Base-by-base conservation (phyloP, 2,888 invertebrate species). In the Stenichneumon culpator region DNA sequence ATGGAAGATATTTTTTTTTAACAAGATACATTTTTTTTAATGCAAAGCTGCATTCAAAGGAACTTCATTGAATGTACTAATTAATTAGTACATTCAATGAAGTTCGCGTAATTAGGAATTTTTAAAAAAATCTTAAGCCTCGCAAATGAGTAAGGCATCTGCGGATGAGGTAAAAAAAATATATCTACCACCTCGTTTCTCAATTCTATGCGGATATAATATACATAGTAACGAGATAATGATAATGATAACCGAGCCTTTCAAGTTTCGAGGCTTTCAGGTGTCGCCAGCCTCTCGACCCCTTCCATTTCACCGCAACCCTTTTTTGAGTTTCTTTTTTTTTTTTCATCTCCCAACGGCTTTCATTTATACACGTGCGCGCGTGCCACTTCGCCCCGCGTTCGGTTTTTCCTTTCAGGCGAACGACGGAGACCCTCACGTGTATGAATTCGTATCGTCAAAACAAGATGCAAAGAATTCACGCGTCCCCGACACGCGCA, bases 401-500 rank as follows among this genome's bases (percentile, higher is more conserved):
- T 77, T 39, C 28, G 22, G 47, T 32, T 57, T 70, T 73, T 50
- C 25, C n/a, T 67, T 47, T 39, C 72, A 60, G 60, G 67, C 25
- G 44, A 57, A 54, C 9, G 57, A 25, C 22, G 22, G 52, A 25
- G 25, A 22, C 22, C 25, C 57, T 22, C 57, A 2, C 22, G 57
- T 57, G 22, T 57, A 25, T 57, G 57, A 57, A 57, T 57, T 25
- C 25, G 57, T 57, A 57, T 22, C 54, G 22, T 19, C 19, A 7
- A 57, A 57, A 57, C 19, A 57, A 57, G 57, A 63, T 67, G 63
- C 14, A 63, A 70, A 79, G 47, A 70, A 52, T 84, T 83, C 39
- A 80, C 84, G 65, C 70, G 73, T 74, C 32, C 63, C 63, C 32
- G 16, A 63, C 63, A n/a, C 32, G 2, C 19, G 7, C 54, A 54